These are phyloP conservation scores for Mimas tiliae DNA, from an alignment of 2,888 invertebrate species.

Conservation along the genomic window DNA sequence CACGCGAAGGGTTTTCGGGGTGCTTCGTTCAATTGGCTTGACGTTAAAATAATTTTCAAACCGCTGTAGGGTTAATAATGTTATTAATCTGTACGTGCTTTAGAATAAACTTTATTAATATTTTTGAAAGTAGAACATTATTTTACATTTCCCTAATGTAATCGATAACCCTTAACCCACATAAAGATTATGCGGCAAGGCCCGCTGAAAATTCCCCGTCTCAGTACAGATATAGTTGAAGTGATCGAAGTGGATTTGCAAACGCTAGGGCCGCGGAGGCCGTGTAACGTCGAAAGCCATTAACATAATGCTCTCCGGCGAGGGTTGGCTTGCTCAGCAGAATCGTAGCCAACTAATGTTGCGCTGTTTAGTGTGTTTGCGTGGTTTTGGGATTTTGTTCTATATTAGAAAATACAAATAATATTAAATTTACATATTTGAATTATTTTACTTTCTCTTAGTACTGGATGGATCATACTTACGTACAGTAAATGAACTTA, in stretches of 20 bases:
- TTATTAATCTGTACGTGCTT: not conserved
- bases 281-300: conserved; percentile 29
- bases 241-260: conserved; percentile 20
- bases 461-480: too few species aligned
- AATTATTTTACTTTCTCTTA: too few species aligned
- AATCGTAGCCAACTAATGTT: conserved; percentile 33
- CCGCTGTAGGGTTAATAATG: not conserved
- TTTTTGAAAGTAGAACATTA: not conserved
- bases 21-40: not conserved
- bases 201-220: not conserved
- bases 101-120: too few species aligned
- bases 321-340: conserved; percentile 31
- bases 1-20: conserved; percentile 1
- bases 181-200: not conserved
- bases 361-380: conserved; percentile 10
- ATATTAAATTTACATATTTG: too few species aligned
- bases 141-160: not conserved
- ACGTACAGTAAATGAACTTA: too few species aligned
- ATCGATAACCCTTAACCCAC: conserved; percentile 1
- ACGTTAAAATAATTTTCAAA: not conserved
- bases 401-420: not conserved
- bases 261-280: conserved; percentile 10
- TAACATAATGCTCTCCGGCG: conserved; percentile 40
- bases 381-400: not conserved
- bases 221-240: conserved; percentile 12